Conservation (phyloP, 2,113 vertebrate genomes). For the Chamaetylas fuelleborni region DNA sequence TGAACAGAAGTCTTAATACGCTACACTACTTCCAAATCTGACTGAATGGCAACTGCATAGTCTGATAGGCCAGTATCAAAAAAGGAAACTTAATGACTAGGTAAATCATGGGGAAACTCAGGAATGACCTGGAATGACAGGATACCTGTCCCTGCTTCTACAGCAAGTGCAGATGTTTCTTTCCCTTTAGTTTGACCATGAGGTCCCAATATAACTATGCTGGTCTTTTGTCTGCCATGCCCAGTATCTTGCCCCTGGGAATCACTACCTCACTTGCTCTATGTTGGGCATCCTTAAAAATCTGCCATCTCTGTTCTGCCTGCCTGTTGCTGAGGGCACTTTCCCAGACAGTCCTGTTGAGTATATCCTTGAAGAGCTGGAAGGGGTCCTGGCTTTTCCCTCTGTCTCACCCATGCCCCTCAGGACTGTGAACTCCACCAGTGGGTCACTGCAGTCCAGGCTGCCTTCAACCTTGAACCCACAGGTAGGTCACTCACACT, state of each 20-base stretch:
- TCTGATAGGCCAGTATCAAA: neutral
- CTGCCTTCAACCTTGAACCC: neutral
- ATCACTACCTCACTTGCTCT: neutral
- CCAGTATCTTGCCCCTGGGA: neutral
- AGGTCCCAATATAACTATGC: neutral
- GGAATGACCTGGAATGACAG: neutral
- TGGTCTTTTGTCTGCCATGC: neutral
- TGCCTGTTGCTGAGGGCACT: fast-evolving
- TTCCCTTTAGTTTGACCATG: neutral
- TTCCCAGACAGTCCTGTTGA: neutral
- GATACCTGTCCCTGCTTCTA: neutral
- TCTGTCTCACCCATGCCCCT: neutral
- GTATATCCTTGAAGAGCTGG: neutral
- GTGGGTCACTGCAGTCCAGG: neutral
- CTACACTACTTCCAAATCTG: neutral
- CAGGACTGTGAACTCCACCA: neutral
- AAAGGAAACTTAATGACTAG: neutral
- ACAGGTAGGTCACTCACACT: neutral
- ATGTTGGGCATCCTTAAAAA: neutral
- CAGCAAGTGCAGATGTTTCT: neutral
- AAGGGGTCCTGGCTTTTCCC: neutral
- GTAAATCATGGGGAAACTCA: neutral
- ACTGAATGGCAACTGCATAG: neutral
- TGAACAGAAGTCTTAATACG: neutral
- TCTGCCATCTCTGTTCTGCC: neutral